Percentiles rank a stretch among this genome's conserved stretches.
Conservation (phyloP, 2,113 vertebrate genomes). For the Phaethornis superciliosus region DNA sequence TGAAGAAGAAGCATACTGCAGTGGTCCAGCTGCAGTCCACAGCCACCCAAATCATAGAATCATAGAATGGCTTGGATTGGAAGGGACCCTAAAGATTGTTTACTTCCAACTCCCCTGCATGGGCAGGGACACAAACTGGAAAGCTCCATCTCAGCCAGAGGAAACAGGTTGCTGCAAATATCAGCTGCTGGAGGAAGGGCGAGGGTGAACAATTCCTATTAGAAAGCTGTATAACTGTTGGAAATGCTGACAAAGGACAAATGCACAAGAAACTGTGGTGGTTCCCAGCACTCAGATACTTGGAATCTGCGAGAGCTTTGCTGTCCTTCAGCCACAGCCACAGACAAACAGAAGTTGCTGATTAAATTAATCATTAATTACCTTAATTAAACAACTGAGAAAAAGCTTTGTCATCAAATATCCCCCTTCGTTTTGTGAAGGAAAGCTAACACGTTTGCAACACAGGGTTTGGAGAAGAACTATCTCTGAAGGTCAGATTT, state of each 20-base stretch:
- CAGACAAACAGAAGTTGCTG: background rate
- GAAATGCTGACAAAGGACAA: slow-evolving; percentile 27
- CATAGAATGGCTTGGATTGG: no score
- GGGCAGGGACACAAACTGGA: background rate
- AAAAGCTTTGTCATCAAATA: slow-evolving; percentile 34
- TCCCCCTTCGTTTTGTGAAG: background rate
- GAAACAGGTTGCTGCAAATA: background rate
- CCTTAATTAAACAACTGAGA: slow-evolving; percentile 28
- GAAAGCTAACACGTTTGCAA: background rate
- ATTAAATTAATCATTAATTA: slow-evolving; percentile 41
- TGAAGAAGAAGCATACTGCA: background rate
- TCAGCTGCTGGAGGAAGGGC: background rate
- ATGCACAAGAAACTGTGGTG: background rate
- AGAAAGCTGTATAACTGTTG: slow-evolving; percentile 15
- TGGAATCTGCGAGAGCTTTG: background rate
- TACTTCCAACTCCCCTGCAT: no score
- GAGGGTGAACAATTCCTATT: background rate
- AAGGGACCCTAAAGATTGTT: no score
- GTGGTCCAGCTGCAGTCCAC: background rate
- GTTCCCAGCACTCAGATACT: background rate
- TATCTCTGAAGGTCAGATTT: background rate
- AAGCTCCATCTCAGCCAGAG: background rate
- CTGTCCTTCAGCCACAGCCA: slow-evolving; percentile 24
- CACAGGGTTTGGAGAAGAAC: background rate
- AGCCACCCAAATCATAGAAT: background rate